phyloP scores from a whole-genome alignment of 2,797 vertebrate species.

The Hirundo rustica region DNA sequence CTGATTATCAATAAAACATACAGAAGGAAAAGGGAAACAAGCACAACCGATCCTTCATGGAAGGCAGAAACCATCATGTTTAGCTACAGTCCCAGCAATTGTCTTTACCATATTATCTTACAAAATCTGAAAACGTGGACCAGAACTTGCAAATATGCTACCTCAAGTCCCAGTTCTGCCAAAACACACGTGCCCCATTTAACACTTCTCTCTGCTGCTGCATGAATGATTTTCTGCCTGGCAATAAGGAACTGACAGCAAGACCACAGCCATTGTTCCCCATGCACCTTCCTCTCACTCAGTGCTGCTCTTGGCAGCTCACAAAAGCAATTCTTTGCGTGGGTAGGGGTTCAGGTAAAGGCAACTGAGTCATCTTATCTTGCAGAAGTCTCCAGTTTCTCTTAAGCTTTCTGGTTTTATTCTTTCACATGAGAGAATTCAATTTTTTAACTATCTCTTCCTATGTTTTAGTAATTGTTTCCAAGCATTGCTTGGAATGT shows the following conservation, averaged over 20 bases:
- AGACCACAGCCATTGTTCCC: not conserved
- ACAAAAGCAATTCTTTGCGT: not conserved
- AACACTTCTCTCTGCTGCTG: not conserved
- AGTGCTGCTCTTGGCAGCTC: not conserved
- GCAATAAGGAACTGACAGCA: not conserved
- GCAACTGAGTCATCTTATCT: not conserved
- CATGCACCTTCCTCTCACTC: not conserved
- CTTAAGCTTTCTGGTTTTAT: not conserved
- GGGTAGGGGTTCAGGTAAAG: not conserved
- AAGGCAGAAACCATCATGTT: not conserved
- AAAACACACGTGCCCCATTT: not conserved
- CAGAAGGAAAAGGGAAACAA: not conserved
- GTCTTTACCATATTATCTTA: not conserved
- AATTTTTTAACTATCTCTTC: not conserved
- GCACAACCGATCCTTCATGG: not conserved
- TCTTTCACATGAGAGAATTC: not conserved
- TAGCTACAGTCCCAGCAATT: not conserved
- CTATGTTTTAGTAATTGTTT: not conserved
- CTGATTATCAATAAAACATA: not conserved
- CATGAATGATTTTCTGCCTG: not conserved
- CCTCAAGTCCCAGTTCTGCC: not conserved
- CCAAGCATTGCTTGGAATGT: not conserved
- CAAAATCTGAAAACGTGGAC: not conserved
- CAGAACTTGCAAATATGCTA: not conserved
- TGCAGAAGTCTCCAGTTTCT: not conserved